Evolutionary conservation across 2,113 vertebrate species (phyloP), one percentile per base, ranked within the genome.

Genomic region (Perca fluviatilis): DNA sequence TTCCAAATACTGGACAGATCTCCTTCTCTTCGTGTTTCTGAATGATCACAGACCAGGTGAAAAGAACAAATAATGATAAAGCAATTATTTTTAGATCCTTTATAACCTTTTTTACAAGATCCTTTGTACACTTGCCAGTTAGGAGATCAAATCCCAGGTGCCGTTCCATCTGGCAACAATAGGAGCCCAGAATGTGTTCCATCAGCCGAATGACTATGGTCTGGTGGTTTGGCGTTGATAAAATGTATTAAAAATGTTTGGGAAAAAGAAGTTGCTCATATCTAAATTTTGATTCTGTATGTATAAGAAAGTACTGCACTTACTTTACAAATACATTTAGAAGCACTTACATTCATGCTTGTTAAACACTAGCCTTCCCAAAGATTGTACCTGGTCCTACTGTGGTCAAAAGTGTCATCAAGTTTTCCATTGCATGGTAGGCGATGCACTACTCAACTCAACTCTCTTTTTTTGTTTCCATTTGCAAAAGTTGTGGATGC

Each of bases 31-130:
- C 25, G 70, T 47, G n/a, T 60, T 54, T 80, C 43, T 16, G 0
- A 69, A 54, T 64, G 51, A 66, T 74, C 58, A 65, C 15, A 70
- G 13, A 50, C 21, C 57, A 65, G 46, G 43, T 57, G 57, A 64
- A 77, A 46, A 51, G 21, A 64, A 36, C 50, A 74, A 69, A 53
- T 47, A 43, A 11, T 43, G 9, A 43, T 11, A 11, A 11, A 43
- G 40, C 40, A 43, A 43, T 43, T 43, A 1, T 74, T 57, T 66
- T 74, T 53, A 68, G n/a, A 51, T 61, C 23, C 33, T 25, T 36
- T 19, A 40, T 7, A 40, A 40, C 36, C 63, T 3, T 23, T 23
- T 47, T 71, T 57, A 9, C 36, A 40, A 53, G 46, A 36, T 58
- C 46, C 25, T 62, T 54, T 81, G 69, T 64, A 54, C n/a, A 47